Percentiles rank a stretch among this genome's conserved stretches.
These are phyloP conservation scores for Anoncus sp. DNA, from an alignment of 2,888 invertebrate species.

Conservation along the genomic window DNA sequence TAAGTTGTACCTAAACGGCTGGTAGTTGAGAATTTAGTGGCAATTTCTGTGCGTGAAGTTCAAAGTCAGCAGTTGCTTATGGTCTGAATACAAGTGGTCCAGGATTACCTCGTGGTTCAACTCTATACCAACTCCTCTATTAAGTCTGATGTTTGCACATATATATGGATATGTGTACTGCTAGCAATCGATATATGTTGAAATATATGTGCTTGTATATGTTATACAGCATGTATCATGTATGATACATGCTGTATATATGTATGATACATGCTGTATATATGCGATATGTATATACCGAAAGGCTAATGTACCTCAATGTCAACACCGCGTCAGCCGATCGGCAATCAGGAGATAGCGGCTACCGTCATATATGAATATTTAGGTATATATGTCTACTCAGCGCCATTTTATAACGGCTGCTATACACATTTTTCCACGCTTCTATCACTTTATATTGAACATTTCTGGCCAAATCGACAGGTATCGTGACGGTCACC, in stretches of 20 bases:
- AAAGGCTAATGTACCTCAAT: constrained; percentile 63
- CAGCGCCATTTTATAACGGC: background rate
- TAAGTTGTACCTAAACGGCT: no score
- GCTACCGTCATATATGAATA: constrained; percentile 9
- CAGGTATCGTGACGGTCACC: no score
- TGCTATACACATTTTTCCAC: background rate
- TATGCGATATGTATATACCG: background rate
- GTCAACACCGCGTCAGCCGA: constrained; percentile 61
- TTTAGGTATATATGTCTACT: background rate
- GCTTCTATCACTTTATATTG: background rate
- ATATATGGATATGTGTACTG: background rate
- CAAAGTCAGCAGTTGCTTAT: no score
- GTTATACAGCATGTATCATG: no score
- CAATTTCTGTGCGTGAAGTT: no score
- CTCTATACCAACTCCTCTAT: no score
- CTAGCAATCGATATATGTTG: background rate
- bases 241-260: no score
- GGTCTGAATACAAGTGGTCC: no score
- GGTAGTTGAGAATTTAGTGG: no score
- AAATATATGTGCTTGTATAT: background rate
- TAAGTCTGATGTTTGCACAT: background rate
- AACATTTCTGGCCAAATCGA: background rate
- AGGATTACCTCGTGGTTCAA: no score
- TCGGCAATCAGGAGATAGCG: constrained; percentile 62
- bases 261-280: background rate